phyloP scores from a whole-genome alignment of 2,113 vertebrate genomes.

The Hippocampus abdominalis region DNA sequence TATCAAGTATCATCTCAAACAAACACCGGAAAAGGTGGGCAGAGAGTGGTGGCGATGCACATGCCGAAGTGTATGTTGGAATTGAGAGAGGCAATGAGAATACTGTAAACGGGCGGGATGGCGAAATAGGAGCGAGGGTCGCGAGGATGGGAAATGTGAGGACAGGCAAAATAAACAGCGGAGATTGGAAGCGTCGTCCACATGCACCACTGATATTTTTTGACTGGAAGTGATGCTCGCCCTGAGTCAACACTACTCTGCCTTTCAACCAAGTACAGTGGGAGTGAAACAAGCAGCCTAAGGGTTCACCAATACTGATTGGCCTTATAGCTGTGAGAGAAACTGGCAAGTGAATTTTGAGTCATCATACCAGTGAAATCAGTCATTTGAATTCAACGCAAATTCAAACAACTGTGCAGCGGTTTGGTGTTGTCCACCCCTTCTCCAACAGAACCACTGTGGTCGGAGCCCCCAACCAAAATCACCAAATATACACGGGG shows the following conservation, averaged over 20 bases:
- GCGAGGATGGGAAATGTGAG: conserved; percentile 1
- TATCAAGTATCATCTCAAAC: conserved; percentile 28
- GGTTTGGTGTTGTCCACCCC: too few species aligned
- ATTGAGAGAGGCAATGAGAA: not conserved
- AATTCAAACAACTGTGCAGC: too few species aligned
- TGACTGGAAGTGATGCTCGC: conserved; percentile 49
- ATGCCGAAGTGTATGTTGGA: not conserved
- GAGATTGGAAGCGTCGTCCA: conserved; percentile 38
- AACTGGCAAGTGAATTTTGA: not conserved
- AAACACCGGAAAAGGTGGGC: conserved; percentile 38
- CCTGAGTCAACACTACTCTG: conserved; percentile 23
- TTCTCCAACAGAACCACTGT: too few species aligned
- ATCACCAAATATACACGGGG: too few species aligned
- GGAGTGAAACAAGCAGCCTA: not conserved
- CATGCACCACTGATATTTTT: conserved; percentile 59
- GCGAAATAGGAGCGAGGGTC: conserved; percentile 1
- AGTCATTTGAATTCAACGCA: not conserved
- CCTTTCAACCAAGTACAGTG: not conserved
- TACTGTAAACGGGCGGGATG: not conserved
- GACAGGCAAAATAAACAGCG: conserved; percentile 29
- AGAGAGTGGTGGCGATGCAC: not conserved
- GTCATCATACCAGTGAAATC: not conserved
- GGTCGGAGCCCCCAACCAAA: too few species aligned
- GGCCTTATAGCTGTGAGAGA: too few species aligned
- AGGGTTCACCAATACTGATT: not conserved